These are phyloP conservation scores for Calliscelio sp. DNA, from an alignment of 2,888 invertebrate species.

Conservation along the genomic window DNA sequence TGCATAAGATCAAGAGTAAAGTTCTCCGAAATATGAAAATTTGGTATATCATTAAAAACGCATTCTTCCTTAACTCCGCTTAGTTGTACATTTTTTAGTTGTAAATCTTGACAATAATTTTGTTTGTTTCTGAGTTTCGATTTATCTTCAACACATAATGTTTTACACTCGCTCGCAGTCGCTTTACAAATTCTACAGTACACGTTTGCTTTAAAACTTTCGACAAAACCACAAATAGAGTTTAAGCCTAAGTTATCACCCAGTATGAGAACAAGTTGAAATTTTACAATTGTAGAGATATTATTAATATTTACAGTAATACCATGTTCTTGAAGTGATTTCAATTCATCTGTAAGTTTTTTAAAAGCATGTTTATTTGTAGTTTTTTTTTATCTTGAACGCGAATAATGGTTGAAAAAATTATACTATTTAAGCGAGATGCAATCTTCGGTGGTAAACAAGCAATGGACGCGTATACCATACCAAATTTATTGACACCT, in stretches of 20 bases:
- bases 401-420: conserved; percentile 76
- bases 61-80: conserved; percentile 75
- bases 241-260: conserved; percentile 77
- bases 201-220: conserved; percentile 72
- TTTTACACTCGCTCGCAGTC: conserved; percentile 63
- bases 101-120: conserved; percentile 57
- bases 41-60: conserved; percentile 72
- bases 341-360: conserved; percentile 74
- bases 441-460: conserved; percentile 69
- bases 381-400: conserved; percentile 74
- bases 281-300: conserved; percentile 65
- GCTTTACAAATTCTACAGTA: conserved; percentile 78
- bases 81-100: conserved; percentile 52
- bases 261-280: conserved; percentile 68
- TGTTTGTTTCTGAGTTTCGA: conserved; percentile 58
- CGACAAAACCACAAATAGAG: conserved; percentile 72
- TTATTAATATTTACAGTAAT: conserved; percentile 65
- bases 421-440: conserved; percentile 72
- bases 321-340: conserved; percentile 74
- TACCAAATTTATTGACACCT: conserved; percentile 35
- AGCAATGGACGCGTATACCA: conserved; percentile 68
- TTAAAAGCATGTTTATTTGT: conserved; percentile 76
- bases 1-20: conserved; percentile 64
- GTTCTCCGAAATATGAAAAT: conserved; percentile 76
- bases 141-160: conserved; percentile 62